Conservation (phyloP, 2,113 vertebrate genomes). For the Erythrolamprus reginae region DNA sequence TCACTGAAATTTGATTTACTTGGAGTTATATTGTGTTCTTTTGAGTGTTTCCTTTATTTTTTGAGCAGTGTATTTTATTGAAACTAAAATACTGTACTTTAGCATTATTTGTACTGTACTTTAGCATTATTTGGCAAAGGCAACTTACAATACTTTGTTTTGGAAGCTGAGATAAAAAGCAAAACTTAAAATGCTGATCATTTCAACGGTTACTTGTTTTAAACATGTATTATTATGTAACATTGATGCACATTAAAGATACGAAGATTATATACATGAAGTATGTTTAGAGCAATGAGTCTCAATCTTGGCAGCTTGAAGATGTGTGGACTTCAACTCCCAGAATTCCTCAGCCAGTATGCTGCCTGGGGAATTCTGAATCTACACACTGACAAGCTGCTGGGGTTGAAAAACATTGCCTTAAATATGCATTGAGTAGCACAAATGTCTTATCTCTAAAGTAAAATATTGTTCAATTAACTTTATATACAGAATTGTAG, state of each 20-base stretch:
- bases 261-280: not conserved
- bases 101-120: not conserved
- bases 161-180: not conserved
- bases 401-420: not conserved
- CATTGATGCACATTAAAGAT: not conserved
- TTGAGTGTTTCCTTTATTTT: too few relatives aligned
- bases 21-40: too few relatives aligned
- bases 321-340: not conserved
- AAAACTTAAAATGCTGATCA: not conserved
- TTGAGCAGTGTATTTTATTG: not conserved
- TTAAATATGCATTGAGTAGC: not conserved
- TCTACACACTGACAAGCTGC: not conserved
- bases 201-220: not conserved
- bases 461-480: not conserved
- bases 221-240: not conserved
- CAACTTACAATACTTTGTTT: not conserved
- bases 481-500: not conserved
- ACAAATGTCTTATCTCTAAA: not conserved
- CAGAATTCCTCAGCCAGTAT: not conserved
- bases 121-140: not conserved
- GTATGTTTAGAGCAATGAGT: not conserved
- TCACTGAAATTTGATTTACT: too few relatives aligned
- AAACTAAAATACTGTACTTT: not conserved
- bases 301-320: not conserved
- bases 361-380: not conserved